Evolutionary conservation across 2,113 vertebrate species (phyloP).

Genomic region (Gavia stellata): DNA sequence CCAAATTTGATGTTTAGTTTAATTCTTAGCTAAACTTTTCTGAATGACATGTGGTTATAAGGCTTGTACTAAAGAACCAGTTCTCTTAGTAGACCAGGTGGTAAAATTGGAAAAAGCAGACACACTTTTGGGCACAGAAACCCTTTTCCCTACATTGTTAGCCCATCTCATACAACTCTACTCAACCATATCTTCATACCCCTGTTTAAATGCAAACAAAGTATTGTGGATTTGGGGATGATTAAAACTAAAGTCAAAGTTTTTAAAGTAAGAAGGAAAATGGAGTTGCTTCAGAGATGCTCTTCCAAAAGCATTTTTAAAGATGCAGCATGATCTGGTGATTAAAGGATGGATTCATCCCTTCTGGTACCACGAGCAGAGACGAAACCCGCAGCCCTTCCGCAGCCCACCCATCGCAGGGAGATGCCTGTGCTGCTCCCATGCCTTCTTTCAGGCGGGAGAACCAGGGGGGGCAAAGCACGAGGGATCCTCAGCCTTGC

Average conservation of each 20-base stretch:
- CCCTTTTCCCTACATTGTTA: neutral
- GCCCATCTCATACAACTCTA: neutral
- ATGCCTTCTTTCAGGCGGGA: accelerated
- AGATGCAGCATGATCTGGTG: neutral
- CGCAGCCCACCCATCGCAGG: neutral
- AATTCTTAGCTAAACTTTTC: conserved; percentile 53
- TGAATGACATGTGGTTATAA: conserved; percentile 33
- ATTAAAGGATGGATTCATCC: neutral
- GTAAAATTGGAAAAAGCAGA: neutral
- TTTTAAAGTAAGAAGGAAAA: neutral
- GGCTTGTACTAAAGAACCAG: neutral
- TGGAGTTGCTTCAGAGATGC: neutral
- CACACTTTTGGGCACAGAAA: neutral
- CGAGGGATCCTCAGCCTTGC: accelerated
- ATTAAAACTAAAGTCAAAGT: neutral
- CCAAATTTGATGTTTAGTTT: conserved; percentile 21
- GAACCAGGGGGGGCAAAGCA: neutral
- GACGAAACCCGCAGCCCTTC: neutral
- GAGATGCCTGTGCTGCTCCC: neutral
- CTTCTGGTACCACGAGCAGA: neutral
- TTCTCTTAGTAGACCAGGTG: neutral
- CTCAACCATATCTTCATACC: neutral
- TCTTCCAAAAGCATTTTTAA: neutral
- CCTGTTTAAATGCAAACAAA: neutral
- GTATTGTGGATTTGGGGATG: neutral